phyloP scores from a whole-genome alignment of 2,113 vertebrate genomes.

The Procavia capensis region DNA sequence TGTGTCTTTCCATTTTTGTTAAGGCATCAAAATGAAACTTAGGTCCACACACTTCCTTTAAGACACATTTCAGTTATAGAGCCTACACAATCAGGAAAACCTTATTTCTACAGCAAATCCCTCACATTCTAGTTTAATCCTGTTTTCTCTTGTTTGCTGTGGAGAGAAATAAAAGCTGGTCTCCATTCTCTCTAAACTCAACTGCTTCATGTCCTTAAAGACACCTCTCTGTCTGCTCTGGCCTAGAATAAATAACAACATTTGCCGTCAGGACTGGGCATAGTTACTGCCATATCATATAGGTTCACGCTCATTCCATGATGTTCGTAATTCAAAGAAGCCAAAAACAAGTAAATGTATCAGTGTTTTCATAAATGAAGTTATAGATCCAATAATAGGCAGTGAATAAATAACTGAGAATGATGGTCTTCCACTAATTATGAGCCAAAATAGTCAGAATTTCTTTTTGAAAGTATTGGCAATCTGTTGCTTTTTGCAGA shows the following conservation, averaged over 20 bases:
- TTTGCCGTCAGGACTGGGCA: background rate
- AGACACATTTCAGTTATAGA: conserved; percentile 55
- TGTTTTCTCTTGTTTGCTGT: conserved; percentile 71
- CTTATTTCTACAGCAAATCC: conserved; percentile 60
- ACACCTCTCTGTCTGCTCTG: conserved; percentile 57
- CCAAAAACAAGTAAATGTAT: conserved; percentile 38
- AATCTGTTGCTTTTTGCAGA: conserved; percentile 64
- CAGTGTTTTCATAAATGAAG: conserved; percentile 77
- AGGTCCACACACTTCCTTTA: conserved; percentile 22
- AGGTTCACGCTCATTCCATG: conserved; percentile 11
- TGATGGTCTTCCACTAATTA: conserved; percentile 50
- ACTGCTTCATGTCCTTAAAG: conserved; percentile 64
- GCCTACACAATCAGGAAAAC: conserved; percentile 67
- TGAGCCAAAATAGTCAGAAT: conserved; percentile 55
- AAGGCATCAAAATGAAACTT: conserved; percentile 37
- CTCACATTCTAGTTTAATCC: conserved; percentile 63
- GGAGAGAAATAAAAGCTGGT: conserved; percentile 66
- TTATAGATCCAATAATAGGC: conserved; percentile 52
- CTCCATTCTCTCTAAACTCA: conserved; percentile 71
- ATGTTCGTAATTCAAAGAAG: conserved; percentile 36
- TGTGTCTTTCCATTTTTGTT: background rate
- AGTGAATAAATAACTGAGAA: conserved; percentile 39
- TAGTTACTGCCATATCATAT: background rate
- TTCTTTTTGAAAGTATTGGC: conserved; percentile 57
- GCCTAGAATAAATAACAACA: conserved; percentile 38